phyloP scores from a whole-genome alignment of 1,140 invertebrate genomes.

The Streblospio benedicti region DNA sequence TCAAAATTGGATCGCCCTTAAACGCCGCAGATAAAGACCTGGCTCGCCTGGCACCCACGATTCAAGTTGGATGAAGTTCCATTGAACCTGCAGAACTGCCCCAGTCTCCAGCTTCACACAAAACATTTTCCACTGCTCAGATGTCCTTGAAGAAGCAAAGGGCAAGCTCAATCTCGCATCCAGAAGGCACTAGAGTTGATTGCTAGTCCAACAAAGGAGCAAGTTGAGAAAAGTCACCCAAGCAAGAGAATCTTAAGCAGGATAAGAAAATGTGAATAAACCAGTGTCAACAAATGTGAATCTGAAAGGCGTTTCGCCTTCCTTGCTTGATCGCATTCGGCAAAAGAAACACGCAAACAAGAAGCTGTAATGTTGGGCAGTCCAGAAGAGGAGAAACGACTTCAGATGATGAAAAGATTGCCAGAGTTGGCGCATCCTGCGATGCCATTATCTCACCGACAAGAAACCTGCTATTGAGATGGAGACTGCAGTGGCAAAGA shows the following conservation, averaged over 20 bases:
- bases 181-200: background rate
- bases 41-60: slow-evolving; percentile 81
- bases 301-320: too few species aligned
- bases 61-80: slow-evolving; percentile 76
- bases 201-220: background rate
- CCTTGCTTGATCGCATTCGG: too few species aligned
- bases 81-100: slow-evolving; percentile 64
- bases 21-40: slow-evolving; percentile 62
- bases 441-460: slow-evolving; percentile 74
- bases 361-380: slow-evolving; percentile 72
- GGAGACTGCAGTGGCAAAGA: slow-evolving; percentile 65
- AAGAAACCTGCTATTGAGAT: slow-evolving; percentile 71
- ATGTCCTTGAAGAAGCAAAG: slow-evolving; percentile 57
- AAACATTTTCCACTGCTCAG: slow-evolving; percentile 63
- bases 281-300: too few species aligned
- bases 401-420: slow-evolving; percentile 62
- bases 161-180: too few species aligned
- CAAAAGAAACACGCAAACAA: slow-evolving; percentile 78
- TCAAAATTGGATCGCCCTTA: slow-evolving; percentile 63
- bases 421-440: slow-evolving; percentile 73
- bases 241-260: too few species aligned
- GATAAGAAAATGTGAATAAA: too few species aligned
- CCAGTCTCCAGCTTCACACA: slow-evolving; percentile 57
- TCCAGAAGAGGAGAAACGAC: slow-evolving; percentile 64
- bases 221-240: background rate